These are phyloP conservation scores for Stictocephala bisonia DNA, from an alignment of 2,888 invertebrate genomes.

Conservation along the genomic window DNA sequence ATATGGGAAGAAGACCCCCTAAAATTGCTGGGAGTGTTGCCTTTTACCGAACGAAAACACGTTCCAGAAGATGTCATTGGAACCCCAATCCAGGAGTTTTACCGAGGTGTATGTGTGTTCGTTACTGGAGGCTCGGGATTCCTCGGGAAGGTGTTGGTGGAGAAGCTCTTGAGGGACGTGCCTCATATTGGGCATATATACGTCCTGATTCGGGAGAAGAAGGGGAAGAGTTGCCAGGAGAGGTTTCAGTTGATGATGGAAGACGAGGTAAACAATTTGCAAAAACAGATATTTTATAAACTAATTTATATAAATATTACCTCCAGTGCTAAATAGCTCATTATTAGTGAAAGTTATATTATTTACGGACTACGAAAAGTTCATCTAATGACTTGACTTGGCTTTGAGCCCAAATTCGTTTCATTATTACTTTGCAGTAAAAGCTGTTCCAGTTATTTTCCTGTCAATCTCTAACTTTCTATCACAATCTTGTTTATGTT, in stretches of 20 bases:
- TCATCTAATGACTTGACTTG: too few species aligned
- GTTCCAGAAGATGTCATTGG: conserved; percentile 15
- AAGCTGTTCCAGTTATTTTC: too few species aligned
- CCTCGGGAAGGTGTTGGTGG: conserved; percentile 89
- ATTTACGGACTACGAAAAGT: too few species aligned
- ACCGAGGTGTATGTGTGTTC: conserved; percentile 80
- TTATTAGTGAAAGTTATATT: too few species aligned
- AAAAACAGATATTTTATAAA: too few species aligned
- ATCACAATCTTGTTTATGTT: too few species aligned
- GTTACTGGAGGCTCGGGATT: conserved; percentile 96
- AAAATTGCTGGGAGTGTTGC: conserved; percentile 51
- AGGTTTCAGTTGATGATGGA: conserved; percentile 83
- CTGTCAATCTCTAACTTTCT: too few species aligned
- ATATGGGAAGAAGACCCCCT: too few species aligned
- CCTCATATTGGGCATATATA: conserved; percentile 70
- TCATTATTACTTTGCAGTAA: too few species aligned
- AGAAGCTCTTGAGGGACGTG: conserved; percentile 85
- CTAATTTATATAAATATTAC: too few species aligned
- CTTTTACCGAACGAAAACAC: conserved; percentile 46
- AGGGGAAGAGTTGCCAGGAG: conserved; percentile 79
- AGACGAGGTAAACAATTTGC: conserved; percentile 81
- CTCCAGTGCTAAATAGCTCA: too few species aligned
- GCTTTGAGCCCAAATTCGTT: too few species aligned
- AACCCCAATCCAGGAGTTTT: conserved; percentile 67
- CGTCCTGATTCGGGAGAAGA: conserved; percentile 85